These are phyloP conservation scores for Chelmon rostratus DNA, from an alignment of 2,797 vertebrate genomes.

Conservation along the genomic window DNA sequence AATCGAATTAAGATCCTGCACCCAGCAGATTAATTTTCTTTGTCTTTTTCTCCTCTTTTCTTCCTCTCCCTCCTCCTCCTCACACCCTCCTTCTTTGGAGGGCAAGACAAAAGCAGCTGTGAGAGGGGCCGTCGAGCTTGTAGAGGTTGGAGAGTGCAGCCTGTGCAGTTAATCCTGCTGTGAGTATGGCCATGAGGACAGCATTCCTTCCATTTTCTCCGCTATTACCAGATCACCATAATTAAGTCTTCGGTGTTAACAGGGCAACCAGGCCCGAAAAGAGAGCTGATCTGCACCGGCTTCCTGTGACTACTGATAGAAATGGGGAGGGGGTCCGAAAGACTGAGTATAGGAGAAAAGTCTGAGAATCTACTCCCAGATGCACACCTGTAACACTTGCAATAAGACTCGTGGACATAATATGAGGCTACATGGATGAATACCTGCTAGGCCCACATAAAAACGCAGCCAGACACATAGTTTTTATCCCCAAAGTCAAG, in stretches of 20 bases:
- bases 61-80: conserved; percentile 68
- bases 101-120: conserved; percentile 81
- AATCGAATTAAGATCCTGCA: conserved; percentile 86
- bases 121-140: conserved; percentile 69
- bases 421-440: conserved; percentile 23
- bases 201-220: conserved; percentile 85
- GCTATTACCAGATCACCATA: conserved; percentile 84
- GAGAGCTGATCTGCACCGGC: conserved; percentile 71
- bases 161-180: conserved; percentile 85
- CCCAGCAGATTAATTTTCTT: conserved; percentile 83
- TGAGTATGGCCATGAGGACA: conserved; percentile 81
- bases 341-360: neutral
- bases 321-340: conserved; percentile 20
- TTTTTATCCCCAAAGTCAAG: conserved; percentile 53
- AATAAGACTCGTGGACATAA: conserved; percentile 37
- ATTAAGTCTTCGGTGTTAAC: conserved; percentile 82
- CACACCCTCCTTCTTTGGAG: conserved; percentile 62
- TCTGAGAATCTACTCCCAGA: conserved; percentile 39
- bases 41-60: conserved; percentile 66
- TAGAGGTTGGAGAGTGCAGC: conserved; percentile 80
- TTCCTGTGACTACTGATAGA: conserved; percentile 73
- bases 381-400: conserved; percentile 66
- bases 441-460: conserved; percentile 22
- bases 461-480: conserved; percentile 35
- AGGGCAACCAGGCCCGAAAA: conserved; percentile 60